Evolutionary conservation across 2,113 vertebrate species (phyloP).

Genomic region (Pionites leucogaster): DNA sequence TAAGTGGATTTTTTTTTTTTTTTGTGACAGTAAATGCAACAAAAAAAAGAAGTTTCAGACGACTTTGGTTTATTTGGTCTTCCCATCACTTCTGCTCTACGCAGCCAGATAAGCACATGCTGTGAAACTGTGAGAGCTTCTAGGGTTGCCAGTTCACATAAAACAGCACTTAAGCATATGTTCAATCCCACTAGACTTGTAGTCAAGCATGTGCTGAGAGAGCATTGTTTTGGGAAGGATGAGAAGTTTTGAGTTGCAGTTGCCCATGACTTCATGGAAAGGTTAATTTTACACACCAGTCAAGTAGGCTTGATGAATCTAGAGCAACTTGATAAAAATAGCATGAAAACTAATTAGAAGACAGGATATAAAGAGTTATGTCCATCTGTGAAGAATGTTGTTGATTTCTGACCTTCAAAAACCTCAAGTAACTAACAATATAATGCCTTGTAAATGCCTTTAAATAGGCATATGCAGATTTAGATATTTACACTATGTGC

Average conservation of each 20-base stretch:
- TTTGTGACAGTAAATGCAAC: background rate
- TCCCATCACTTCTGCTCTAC: background rate
- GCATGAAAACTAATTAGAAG: background rate
- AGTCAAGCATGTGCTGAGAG: background rate
- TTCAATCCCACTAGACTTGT: background rate
- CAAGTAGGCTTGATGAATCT: background rate
- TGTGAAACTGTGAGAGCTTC: background rate
- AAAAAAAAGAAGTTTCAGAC: background rate
- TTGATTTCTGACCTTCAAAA: background rate
- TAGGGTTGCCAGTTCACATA: background rate
- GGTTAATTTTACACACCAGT: background rate
- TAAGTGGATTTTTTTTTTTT: background rate
- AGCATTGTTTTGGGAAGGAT: background rate
- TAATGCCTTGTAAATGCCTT: background rate
- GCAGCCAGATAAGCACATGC: background rate
- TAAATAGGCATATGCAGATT: background rate
- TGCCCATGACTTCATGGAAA: background rate
- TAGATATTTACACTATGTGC: background rate
- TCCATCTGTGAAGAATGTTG: background rate
- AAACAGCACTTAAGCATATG: background rate
- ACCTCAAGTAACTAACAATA: background rate
- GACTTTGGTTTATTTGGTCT: background rate
- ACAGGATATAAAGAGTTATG: background rate
- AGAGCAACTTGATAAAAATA: background rate
- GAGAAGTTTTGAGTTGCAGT: background rate